Percentiles rank a stretch among this genome's conserved stretches.
Conservation (phyloP, 2,888 invertebrate genomes). For the Phaonia tiefii region DNA sequence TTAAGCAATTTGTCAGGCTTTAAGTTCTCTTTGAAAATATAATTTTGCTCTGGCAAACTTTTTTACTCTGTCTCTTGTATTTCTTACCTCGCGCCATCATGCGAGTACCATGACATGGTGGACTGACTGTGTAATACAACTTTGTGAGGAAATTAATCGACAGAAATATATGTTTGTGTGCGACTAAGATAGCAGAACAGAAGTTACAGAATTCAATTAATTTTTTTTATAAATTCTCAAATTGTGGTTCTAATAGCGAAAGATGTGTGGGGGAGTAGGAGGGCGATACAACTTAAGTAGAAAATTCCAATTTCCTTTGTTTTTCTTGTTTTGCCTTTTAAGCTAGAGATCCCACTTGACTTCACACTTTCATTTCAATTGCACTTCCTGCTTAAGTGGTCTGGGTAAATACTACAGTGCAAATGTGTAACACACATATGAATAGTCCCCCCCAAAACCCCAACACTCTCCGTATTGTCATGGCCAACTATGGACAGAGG, state of each 20-base stretch:
- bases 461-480: background rate
- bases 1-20: conserved; percentile 64
- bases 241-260: conserved; percentile 49
- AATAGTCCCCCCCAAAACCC: background rate
- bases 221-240: conserved; percentile 58
- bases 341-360: conserved; percentile 54
- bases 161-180: conserved; percentile 10
- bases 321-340: conserved; percentile 46
- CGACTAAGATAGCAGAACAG: conserved; percentile 1
- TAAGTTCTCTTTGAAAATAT: conserved; percentile 48
- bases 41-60: conserved; percentile 51
- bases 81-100: too few species aligned
- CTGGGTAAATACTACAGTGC: conserved; percentile 19
- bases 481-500: background rate
- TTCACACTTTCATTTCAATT: conserved; percentile 65
- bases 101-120: too few species aligned
- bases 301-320: conserved; percentile 61
- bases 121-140: conserved; percentile 11
- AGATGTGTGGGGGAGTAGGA: conserved; percentile 12
- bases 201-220: conserved; percentile 55
- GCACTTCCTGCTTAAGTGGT: conserved; percentile 62
- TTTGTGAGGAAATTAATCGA: conserved; percentile 13
- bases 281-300: conserved; percentile 13
- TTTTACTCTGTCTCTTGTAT: background rate
- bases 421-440: background rate